These are phyloP conservation scores for Gonatopus flavifemur DNA, from an alignment of 1,140 invertebrate species.

Conservation along the genomic window DNA sequence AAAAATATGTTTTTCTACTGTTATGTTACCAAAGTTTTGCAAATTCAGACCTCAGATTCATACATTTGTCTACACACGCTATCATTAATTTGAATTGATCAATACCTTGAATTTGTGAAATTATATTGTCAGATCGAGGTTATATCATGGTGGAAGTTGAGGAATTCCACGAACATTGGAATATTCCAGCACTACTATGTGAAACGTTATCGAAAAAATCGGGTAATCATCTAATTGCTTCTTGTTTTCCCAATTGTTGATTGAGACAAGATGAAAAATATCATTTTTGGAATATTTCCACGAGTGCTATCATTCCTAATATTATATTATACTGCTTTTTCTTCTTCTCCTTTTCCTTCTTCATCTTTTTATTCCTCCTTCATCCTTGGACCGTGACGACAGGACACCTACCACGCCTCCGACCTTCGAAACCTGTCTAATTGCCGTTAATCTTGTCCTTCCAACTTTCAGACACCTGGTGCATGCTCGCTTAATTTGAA, in stretches of 20 bases:
- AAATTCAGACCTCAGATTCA: no score
- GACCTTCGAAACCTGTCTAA: constrained; percentile 5
- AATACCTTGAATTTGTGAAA: no score
- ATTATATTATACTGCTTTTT: no score
- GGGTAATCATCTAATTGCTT: constrained; percentile 56
- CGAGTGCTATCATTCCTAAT: no score
- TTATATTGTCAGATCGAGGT: no score
- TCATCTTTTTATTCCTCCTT: neutral
- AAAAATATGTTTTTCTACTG: no score
- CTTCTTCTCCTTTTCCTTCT: constrained; percentile 13
- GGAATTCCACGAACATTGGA: constrained; percentile 35
- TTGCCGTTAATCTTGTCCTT: neutral
- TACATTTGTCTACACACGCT: no score
- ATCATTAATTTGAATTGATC: no score
- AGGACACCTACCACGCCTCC: constrained; percentile 21
- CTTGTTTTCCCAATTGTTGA: constrained; percentile 56
- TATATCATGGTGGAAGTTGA: constrained; percentile 21
- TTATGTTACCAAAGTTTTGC: no score
- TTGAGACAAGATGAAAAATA: constrained; percentile 48
- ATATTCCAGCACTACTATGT: constrained; percentile 48
- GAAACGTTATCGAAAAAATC: constrained; percentile 54
- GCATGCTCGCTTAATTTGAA: constrained; percentile 9
- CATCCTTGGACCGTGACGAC: constrained; percentile 8
- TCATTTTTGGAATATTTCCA: constrained; percentile 17
- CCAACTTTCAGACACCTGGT: neutral